These are phyloP conservation scores for Acanthopagrus latus DNA, from an alignment of 2,797 vertebrate genomes.

Conservation along the genomic window DNA sequence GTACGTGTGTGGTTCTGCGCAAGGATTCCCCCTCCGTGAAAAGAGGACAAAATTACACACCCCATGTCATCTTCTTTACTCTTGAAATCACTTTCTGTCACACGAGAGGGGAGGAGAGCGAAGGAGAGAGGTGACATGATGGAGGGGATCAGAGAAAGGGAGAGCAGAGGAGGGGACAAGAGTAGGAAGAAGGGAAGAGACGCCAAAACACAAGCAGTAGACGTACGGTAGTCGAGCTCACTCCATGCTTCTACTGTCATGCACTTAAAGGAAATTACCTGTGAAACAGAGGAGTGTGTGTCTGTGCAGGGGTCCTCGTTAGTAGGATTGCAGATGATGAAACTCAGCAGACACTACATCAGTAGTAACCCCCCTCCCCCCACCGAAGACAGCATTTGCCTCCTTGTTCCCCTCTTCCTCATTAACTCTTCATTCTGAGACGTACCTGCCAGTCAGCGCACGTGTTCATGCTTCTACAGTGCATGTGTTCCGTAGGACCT, in stretches of 20 bases:
- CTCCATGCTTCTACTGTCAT: slow-evolving; percentile 27
- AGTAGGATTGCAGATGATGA: slow-evolving; percentile 71
- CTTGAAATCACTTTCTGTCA: slow-evolving; percentile 8
- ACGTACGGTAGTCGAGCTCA: slow-evolving; percentile 10
- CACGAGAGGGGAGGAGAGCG: background rate
- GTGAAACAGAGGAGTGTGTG: slow-evolving; percentile 4
- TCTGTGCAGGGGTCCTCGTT: slow-evolving; percentile 59
- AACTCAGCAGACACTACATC: slow-evolving; percentile 73
- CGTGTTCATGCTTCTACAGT: slow-evolving; percentile 26
- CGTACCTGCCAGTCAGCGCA: slow-evolving; percentile 48
- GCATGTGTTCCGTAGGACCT: slow-evolving; percentile 21
- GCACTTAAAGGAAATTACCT: slow-evolving; percentile 26
- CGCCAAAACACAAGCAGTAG: background rate
- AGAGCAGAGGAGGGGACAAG: background rate
- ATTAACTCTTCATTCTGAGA: slow-evolving; percentile 55
- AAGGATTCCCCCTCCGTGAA: slow-evolving; percentile 13
- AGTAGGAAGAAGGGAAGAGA: background rate
- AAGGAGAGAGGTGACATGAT: slow-evolving; percentile 2
- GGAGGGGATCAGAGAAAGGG: background rate
- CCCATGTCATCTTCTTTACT: slow-evolving; percentile 1
- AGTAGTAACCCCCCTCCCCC: slow-evolving; percentile 43
- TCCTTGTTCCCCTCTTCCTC: slow-evolving; percentile 48
- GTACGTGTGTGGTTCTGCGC: background rate
- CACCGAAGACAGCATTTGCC: slow-evolving; percentile 56
- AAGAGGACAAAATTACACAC: slow-evolving; percentile 21